Percentiles rank a stretch among this genome's conserved stretches.
Evolutionary conservation across 2,888 invertebrate genomes (phyloP).

Genomic region (Xanthia icteritia): DNA sequence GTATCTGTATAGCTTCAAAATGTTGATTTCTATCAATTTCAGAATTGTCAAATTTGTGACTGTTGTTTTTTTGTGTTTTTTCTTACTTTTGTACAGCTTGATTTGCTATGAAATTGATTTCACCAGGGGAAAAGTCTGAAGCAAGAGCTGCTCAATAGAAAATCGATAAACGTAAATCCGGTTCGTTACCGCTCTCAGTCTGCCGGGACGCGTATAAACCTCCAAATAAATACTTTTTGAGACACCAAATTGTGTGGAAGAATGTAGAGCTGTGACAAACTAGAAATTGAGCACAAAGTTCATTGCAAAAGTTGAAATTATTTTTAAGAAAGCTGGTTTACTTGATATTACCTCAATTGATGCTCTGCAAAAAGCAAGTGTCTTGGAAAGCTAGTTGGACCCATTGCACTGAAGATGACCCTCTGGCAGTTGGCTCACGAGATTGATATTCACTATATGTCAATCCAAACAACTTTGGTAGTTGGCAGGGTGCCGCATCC

Average conservation of each 20-base stretch:
- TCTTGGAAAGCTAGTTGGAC: neutral
- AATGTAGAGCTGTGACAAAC: neutral
- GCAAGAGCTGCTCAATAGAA: conserved; percentile 44
- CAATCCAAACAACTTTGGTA: conserved; percentile 3
- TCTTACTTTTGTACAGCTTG: neutral
- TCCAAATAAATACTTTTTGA: conserved; percentile 36
- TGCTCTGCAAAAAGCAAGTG: neutral
- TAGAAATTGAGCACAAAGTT: neutral
- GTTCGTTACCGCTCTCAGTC: conserved; percentile 43
- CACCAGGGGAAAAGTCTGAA: conserved; percentile 24
- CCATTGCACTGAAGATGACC: neutral
- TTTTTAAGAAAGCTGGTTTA: neutral
- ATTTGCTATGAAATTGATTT: conserved; percentile 26
- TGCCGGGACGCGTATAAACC: conserved; percentile 20
- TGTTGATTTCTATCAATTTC: neutral
- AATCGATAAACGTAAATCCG: conserved; percentile 54
- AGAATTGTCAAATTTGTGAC: neutral
- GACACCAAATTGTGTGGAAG: conserved; percentile 6
- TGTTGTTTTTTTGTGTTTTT: too few species aligned
- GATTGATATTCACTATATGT: neutral
- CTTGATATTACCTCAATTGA: neutral
- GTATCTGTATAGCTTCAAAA: neutral
- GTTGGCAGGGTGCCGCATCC: neutral
- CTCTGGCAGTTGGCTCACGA: neutral
- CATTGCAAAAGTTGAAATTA: neutral